Evolutionary conservation across 92 coral and sea anemone species (phyloP), one percentile per base, ranked within the genome.

Genomic region (Pocillopora meandrina): DNA sequence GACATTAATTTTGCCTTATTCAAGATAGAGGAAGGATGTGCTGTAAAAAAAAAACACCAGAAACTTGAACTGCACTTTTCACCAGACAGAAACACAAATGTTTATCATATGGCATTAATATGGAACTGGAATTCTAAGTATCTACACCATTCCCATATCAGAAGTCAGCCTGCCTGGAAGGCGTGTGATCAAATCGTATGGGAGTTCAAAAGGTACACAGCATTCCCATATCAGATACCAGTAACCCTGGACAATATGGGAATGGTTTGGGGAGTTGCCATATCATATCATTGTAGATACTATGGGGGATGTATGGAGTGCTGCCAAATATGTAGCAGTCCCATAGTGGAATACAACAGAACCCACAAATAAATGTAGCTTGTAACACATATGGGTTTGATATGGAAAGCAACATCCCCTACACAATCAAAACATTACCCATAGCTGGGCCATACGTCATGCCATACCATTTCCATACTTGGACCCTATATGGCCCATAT

Each of bases 401-500:
- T 75, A 75, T 75, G 79, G 65, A 75, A 60, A 26, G 56, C 49
- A 57, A 33, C 60, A 75, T 18, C 79, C 79, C 79, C 57, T 59
- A 33, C 66, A 31, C 57, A 75, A 75, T 75, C 79, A 14, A 75
- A 7, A 26, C 60, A 57, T 57, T 5, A 75, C 65, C 65, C 79
- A 75, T 21, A 75, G 16, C 65, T 21, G 21, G 52, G 17, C 80
- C 80, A 76, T 76, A 33, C 68, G 23, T 15, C 20, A 57, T 75
- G 65, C 67, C 67, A 75, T 75, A 75, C 19, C 79, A 75, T 60
- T 31, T 58, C 79, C 79, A 75, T 21, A 56, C 79, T 56, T 59
- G 79, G 79, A 49, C 79, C 67, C 57, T 75, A 75, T 58, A 21
- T 75, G 79, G 65, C 79, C 79, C 79, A 58, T 58, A 58, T 59